Base-by-base conservation (phyloP, 2,113 vertebrate genomes). In the Albula goreensis region DNA sequence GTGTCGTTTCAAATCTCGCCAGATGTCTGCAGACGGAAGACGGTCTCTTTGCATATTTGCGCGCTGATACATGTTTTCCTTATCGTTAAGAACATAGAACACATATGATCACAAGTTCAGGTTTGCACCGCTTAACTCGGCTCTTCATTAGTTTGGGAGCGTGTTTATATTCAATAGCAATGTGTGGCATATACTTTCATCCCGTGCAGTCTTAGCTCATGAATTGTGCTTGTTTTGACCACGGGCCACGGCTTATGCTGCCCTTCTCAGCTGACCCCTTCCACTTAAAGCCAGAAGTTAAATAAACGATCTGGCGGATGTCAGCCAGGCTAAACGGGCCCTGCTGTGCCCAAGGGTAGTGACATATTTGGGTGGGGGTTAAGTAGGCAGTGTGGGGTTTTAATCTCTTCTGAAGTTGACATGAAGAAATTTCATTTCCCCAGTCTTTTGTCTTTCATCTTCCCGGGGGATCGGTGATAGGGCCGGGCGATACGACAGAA, bases 241-340 rank as follows among this genome's bases (percentile, higher is more conserved):
- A 19, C 52, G 22, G 51, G n/a, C n/a, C 3, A 6, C 50, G 78
- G 5, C 9, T 41, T 25, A 19, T 15, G 15, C 4, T 11, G 77
- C 48, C 52, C 84, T 63, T 85, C 50, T 13, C 70, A 49, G 52
- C 22, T 78, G 83, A 78, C 83, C 83, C 52, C 31, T 57, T 80
- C 51, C 70, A 31, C 31, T 19, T 74, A 31, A 74, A 31, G 22
- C 70, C 31, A 41, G 17, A 31, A 7, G n/a, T 74, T 31, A 31
- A 31, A 74, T 66, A 7, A 15, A 22, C 19, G 60, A 22, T 22
- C 3, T 4, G 60, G 60, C 19, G 17, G 22, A 66, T 19, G 60
- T 31, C 70, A 74, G 70, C n/a, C 5, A 31, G n/a, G 25, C 70
- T 31, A n/a, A 74, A 31, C n/a, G 10, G 60, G 70, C 70, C n/a